Base-by-base conservation (phyloP, 2,888 invertebrate genomes). In the Megamerina dolium region DNA sequence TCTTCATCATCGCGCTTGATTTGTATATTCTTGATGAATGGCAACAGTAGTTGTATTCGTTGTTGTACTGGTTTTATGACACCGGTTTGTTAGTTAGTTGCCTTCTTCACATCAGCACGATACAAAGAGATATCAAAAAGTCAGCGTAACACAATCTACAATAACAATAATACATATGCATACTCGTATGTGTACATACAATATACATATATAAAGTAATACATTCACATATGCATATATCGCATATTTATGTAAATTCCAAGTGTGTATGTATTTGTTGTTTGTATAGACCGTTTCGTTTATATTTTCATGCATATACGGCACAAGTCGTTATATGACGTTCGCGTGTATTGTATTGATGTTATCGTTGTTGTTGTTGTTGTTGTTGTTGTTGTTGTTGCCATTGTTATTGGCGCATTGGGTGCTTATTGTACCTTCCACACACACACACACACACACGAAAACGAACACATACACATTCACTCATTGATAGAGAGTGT, bases 261-360 rank as follows among this genome's bases (percentile, higher is more conserved):
- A 10, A 27, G 14, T 14, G 27, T 13, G 19, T 29, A 17, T 10
- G 9, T 34, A 37, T 27, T 29, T 34, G 36, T 36, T 23, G 33
- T 33, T 37, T 36, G 34, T 43, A 21, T 31, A 35, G 41, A 35
- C 55, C 51, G 45, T 43, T 53, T 49, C 47, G 45, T 48, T 37
- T 17, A 38, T n/a, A 37, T 32, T 32, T 31, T 45, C 46, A 52
- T 48, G 5, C n/a, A 21, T 39, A n/a, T n/a, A n/a, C n/a, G n/a
- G n/a, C n/a, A n/a, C n/a, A n/a, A n/a, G n/a, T n/a, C n/a, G n/a
- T n/a, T n/a, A n/a, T n/a, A n/a, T n/a, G n/a, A 20, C 37, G 20
- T 18, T 23, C 29, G 16, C 20, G 21, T 34, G 27, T 21, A 16
- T 27, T 14, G 26, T 21, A 10, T 6, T 35, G 48, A 41, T 43